These are phyloP conservation scores for Drosophila mulleri DNA, from an alignment of 2,888 invertebrate genomes.

Conservation along the genomic window DNA sequence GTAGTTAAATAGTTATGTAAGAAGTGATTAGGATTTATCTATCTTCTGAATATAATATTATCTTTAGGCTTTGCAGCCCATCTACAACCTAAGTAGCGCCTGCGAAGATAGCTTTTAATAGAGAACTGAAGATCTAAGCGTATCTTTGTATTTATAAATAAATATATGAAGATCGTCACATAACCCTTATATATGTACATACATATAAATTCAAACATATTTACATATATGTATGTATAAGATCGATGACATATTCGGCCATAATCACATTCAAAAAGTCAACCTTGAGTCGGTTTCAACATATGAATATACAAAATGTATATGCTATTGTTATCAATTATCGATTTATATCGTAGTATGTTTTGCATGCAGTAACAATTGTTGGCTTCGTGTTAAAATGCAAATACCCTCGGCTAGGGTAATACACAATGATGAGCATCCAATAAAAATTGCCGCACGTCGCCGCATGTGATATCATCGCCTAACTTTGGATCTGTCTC, in stretches of 20 bases:
- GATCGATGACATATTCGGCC: neutral
- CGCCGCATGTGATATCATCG: slow-evolving; percentile 67
- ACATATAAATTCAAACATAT: too few species aligned
- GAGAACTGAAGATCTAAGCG: too few species aligned
- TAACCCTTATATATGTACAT: too few species aligned
- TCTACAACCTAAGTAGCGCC: neutral
- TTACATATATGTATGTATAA: neutral
- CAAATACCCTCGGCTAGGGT: neutral
- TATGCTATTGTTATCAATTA: too few species aligned
- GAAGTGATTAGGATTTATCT: too few species aligned
- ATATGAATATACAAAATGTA: neutral
- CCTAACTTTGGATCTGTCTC: slow-evolving; percentile 52
- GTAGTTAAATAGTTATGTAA: too few species aligned
- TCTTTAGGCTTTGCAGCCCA: neutral
- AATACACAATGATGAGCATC: slow-evolving; percentile 61
- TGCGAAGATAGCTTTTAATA: neutral
- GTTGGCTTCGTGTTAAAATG: neutral
- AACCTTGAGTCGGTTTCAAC: neutral
- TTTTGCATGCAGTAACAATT: neutral
- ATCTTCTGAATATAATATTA: too few species aligned
- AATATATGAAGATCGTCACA: too few species aligned
- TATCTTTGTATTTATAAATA: too few species aligned
- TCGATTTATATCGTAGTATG: neutral
- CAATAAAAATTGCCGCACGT: slow-evolving; percentile 74
- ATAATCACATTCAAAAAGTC: neutral